A percentile compares a stretch with the other conserved stretches of the same genome.
These are phyloP conservation scores for Tragulus kanchil DNA, from an alignment of 2,113 vertebrate species.

Conservation along the genomic window DNA sequence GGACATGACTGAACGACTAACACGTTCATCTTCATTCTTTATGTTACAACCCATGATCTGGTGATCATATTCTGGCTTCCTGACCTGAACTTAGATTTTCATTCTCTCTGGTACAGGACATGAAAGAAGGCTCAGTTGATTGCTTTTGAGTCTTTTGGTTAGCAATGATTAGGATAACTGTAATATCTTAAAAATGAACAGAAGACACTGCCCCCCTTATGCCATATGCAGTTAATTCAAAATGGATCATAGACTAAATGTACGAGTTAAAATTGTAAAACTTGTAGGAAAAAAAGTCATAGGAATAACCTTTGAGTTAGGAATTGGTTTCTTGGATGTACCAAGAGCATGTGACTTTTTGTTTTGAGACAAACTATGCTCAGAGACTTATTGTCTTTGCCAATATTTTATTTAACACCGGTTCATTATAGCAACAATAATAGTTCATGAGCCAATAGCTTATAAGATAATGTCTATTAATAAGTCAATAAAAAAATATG, in stretches of 20 bases:
- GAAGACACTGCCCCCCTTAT: neutral
- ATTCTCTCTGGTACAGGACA: neutral
- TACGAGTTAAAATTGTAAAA: conserved; percentile 23
- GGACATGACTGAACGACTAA: no score
- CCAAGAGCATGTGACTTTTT: neutral
- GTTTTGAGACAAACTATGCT: neutral
- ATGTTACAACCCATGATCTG: neutral
- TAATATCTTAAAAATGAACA: neutral
- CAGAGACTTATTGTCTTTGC: neutral
- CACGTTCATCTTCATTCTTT: no score
- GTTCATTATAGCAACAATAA: neutral
- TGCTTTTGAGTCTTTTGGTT: neutral
- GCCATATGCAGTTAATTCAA: neutral
- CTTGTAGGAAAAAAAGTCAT: neutral
- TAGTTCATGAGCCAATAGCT: neutral
- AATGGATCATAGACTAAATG: neutral
- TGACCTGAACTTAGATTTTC: neutral
- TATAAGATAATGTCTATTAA: neutral
- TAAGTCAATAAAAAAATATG: neutral
- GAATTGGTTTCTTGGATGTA: neutral
- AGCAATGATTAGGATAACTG: neutral
- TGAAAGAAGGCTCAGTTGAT: neutral
- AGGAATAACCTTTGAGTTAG: neutral
- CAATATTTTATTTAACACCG: neutral
- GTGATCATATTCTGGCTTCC: neutral